Evolutionary conservation across 2,113 vertebrate species (phyloP).

Genomic region (Catharus bicknelli): DNA sequence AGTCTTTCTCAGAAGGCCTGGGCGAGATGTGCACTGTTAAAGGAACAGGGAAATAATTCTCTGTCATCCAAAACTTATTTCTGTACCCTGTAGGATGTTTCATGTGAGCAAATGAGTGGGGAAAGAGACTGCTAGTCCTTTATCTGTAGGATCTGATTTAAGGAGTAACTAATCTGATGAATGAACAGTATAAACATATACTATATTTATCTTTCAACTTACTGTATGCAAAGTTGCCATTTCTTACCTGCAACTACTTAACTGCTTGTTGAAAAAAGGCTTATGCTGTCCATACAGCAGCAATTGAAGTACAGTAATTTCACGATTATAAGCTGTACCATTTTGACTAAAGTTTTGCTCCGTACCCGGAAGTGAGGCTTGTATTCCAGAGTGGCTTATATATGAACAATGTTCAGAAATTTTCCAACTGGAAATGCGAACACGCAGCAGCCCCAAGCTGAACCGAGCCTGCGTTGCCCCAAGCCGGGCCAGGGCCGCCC

Average conservation of each 20-base stretch:
- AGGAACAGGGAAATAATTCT: not conserved
- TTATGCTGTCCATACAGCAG: fast-evolving
- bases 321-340: too few species aligned
- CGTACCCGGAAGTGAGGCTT: too few species aligned
- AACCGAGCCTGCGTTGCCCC: too few species aligned
- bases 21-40: not conserved
- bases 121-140: not conserved
- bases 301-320: not conserved
- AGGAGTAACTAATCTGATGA: not conserved
- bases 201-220: not conserved
- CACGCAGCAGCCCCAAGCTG: too few species aligned
- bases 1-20: not conserved
- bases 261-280: not conserved
- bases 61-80: not conserved
- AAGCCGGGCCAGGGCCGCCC: too few species aligned
- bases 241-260: not conserved
- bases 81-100: not conserved
- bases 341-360: too few species aligned
- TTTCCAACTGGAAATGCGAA: too few species aligned
- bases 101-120: not conserved
- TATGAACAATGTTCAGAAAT: too few species aligned
- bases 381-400: too few species aligned
- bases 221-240: not conserved
- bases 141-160: not conserved
- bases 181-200: not conserved